These are phyloP conservation scores for Diogma glabrata DNA, from an alignment of 2,888 invertebrate genomes.

Conservation along the genomic window DNA sequence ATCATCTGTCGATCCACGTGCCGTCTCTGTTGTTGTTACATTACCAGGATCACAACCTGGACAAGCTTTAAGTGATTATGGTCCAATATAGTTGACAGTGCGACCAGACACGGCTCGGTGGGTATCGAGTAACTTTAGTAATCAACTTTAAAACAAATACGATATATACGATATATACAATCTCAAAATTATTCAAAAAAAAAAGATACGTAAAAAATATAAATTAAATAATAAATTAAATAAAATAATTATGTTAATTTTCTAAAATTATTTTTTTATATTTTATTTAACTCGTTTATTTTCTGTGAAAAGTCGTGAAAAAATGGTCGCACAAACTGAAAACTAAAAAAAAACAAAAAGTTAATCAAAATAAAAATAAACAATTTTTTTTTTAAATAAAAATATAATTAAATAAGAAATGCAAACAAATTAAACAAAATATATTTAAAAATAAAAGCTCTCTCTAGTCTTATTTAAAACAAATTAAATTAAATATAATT, in stretches of 20 bases:
- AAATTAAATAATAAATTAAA: slow-evolving; percentile 3
- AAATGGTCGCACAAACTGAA: slow-evolving; percentile 1
- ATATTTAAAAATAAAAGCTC: not conserved
- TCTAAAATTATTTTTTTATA: no score
- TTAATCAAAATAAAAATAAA: no score
- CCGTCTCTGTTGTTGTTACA: slow-evolving; percentile 37
- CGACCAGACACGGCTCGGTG: slow-evolving; percentile 38
- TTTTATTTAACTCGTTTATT: no score
- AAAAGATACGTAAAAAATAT: no score
- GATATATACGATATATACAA: no score
- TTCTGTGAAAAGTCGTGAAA: slow-evolving; percentile 6
- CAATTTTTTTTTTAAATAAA: no score
- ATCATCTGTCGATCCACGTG: slow-evolving; percentile 35
- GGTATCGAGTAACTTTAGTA: slow-evolving; percentile 38
- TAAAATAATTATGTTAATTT: no score
- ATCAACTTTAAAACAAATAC: slow-evolving; percentile 22
- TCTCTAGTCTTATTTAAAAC: slow-evolving; percentile 5
- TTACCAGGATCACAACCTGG: slow-evolving; percentile 37
- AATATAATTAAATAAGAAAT: no score
- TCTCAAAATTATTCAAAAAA: no score
- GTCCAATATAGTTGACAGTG: slow-evolving; percentile 41
- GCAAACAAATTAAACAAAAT: not conserved
- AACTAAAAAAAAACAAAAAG: no score
- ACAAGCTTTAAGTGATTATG: slow-evolving; percentile 37
- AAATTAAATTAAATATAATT: slow-evolving; percentile 3